Base-by-base conservation (phyloP, 2,888 invertebrate species). In the Tenthredo distinguenda region DNA sequence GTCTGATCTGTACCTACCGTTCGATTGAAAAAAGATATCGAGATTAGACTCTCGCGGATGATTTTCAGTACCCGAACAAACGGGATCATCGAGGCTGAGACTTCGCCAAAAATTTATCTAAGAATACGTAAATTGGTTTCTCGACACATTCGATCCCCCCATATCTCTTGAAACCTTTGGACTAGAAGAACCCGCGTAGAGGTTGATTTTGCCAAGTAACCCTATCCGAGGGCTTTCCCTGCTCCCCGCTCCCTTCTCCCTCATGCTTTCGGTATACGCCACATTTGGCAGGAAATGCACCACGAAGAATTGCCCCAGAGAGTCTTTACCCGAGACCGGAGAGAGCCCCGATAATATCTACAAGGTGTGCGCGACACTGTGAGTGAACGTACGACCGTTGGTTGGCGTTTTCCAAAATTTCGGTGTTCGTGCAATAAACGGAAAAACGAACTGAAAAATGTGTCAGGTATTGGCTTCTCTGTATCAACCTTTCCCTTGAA, bases 231-330 rank as follows among this genome's bases (percentile, higher is more conserved):
- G 43, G 21, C 2, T 37, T 37, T 40, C 15, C 18, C n/a, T 18
- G 34, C 12, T 55, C 31, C 68, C 34, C 15, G 68, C 1, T 31
- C 15, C 21, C 47, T 15, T 12, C 47, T 37, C 74, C 74, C 43
- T 21, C 21, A 26, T 21, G 43, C 43, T 21, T 21, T 74, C 1
- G 40, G 18, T 21, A n/a, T 74, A 74, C 74, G 43, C 26, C 40
- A 74, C 74, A 74, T 74, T 74, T 74, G 74, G 74, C 74, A 74
- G 43, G 74, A 74, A 74, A 74, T 74, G 74, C 74, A 74, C 74
- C 74, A 74, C 43, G 74, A 74, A 43, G 18, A 74, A 74, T 74
- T 43, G 43, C 74, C 72, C 37, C 47, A 0, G 6, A 43, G 9
- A 40, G 74, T 74, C 21, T 43, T 26, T 43, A 12, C 18, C 43